Conservation (phyloP, 2,113 vertebrate genomes). For the Podarcis cretensis region DNA sequence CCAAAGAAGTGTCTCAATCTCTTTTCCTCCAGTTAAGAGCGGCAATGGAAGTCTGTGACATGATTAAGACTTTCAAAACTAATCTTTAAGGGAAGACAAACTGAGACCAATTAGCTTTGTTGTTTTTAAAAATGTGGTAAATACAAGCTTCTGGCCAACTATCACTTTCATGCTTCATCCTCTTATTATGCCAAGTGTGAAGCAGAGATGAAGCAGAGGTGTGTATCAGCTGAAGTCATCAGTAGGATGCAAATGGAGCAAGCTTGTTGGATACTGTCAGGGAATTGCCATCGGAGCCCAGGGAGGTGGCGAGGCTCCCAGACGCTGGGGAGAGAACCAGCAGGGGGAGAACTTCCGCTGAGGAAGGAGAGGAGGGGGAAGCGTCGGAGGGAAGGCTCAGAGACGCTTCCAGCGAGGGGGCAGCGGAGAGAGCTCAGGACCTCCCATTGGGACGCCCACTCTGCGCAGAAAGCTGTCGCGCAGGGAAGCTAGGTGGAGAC, state of each 20-base stretch:
- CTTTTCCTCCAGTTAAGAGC: neutral
- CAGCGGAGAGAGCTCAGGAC: too few species aligned
- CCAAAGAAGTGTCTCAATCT: neutral
- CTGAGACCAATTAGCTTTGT: slow-evolving; percentile 30
- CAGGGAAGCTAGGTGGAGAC: too few species aligned
- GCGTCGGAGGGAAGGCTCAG: too few species aligned
- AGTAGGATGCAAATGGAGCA: neutral
- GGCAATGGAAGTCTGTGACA: neutral
- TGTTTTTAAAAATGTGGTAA: neutral
- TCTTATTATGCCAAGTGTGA: neutral
- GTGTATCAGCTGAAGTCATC: neutral
- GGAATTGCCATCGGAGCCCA: too few species aligned
- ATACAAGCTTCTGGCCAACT: neutral
- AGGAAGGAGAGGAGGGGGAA: too few species aligned
- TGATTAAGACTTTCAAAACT: slow-evolving; percentile 14
- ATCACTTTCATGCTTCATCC: neutral
- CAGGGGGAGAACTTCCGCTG: too few species aligned
- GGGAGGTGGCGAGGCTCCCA: too few species aligned
- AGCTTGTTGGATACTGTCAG: too few species aligned
- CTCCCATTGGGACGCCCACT: too few species aligned
- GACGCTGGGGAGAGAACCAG: too few species aligned
- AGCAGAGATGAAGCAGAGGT: neutral
- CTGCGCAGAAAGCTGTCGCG: too few species aligned
- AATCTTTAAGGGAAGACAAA: slow-evolving; percentile 14
- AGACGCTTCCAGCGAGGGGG: too few species aligned